Evolutionary conservation across 64 coral and sea anemone genomes (phyloP), one percentile per base, ranked within the genome.

Genomic region (Pocillopora verrucosa): DNA sequence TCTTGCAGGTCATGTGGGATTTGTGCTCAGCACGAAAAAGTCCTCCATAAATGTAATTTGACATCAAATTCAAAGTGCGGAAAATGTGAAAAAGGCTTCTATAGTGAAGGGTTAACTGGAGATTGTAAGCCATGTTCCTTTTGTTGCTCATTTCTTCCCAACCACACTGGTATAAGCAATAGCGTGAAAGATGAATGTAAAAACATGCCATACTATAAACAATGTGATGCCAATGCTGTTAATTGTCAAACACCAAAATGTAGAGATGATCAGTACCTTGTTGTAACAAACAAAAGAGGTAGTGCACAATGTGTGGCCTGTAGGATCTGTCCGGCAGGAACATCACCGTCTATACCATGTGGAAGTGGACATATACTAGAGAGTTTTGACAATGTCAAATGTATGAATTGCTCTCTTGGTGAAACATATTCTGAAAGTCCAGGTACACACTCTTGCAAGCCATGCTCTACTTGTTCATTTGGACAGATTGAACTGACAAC

Each of bases 121-220:
- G 75, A 87, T 57, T 92, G 90, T 38, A 61, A 80, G 60, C n/a
- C 56, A 30, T 92, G 90, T 60, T 92, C 90, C 12, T 92, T 59
- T 59, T 92, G 90, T 36, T 92, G 90, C 34, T 45, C 41, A 45
- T 45, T 45, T 45, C 41, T 45, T 6, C 41, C 41, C 41, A 45
- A 45, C 41, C 41, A 45, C 41, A 13, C 11, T 65, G 74, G 86
- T 59, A 56, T 25, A 0, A 36, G 20, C 22, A 58, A 72, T 17
- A 25, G 15, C 13, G 36, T 65, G 5, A 17, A 61, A 60, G n/a
- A 57, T 11, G 57, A 83, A 11, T 90, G 89, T 61, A 90, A 90
- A 37, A 61, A 76, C 17, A 75, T 78, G 26, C 83, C 82, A 72
- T 78, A 60, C 34, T 92, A 92, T 36, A 70, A 92, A 87, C 73